Base-by-base conservation (phyloP, 2,888 invertebrate species). In the Euphydryas editha region DNA sequence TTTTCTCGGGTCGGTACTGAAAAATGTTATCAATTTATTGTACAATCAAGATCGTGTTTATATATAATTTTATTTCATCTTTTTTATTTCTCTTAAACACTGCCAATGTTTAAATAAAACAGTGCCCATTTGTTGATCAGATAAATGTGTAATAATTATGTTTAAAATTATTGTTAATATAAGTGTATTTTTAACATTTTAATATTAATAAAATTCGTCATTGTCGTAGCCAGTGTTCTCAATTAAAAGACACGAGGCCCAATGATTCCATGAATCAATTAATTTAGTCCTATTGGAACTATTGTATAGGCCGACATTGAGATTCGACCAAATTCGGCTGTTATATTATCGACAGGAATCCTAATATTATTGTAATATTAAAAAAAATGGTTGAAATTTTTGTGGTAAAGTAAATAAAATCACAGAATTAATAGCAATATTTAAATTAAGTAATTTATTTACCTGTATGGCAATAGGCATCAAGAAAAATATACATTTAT, bases 161-260 rank as follows among this genome's bases (percentile, higher is more conserved):
- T 76, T 68, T 71, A 75, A 74, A 75, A 75, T 76, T 82, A 84
- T 82, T 84, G 77, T 84, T 84, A 78, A 75, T 76, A 70, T 85
- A 86, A 85, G 81, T 84, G 81, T 87, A 85, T 77, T 82, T 80
- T 84, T 78, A 80, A 81, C 73, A 79, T 85, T 84, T 74, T 78
- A 78, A 73, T 77, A 66, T 73, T 77, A 66, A 78, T 79, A 49
- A 13, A 5, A 5, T 15, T 5, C 15, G 24, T 51, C 49, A n/a
- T 24, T 51, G 49, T 15, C 20, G 49, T 51, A n/a, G 49, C 49
- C 21, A 21, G 49, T 51, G 21, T 49, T 49, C n/a, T 44, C 5
- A n/a, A n/a, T 44, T 44, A n/a, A 44, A n/a, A 42, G n/a, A n/a
- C 8, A 39, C 39, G 3, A 15, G n/a, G n/a, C 39, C 1, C 11